Conservation (phyloP, 2,888 invertebrate species). For the Tetragonula carbonaria region DNA sequence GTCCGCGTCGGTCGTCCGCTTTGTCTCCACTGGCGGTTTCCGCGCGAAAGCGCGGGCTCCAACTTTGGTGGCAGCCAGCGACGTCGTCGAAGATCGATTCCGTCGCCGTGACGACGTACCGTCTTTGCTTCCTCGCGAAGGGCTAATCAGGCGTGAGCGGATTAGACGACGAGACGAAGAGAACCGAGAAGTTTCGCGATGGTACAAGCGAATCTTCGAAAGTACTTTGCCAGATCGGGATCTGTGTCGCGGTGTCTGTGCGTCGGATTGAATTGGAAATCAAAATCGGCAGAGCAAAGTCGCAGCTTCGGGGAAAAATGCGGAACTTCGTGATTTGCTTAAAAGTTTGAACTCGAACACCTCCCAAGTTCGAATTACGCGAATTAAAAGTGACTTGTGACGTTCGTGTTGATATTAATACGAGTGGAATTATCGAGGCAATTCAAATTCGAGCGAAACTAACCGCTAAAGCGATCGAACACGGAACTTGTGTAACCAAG, state of each 20-base stretch:
- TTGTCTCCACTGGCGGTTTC: constrained; percentile 31
- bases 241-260: background rate
- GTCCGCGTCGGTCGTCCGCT: background rate
- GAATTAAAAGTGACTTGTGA: background rate
- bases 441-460: too few species aligned
- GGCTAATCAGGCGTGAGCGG: background rate
- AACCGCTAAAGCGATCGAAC: too few species aligned
- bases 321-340: background rate
- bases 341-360: background rate
- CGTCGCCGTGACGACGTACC: background rate
- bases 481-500: too few species aligned
- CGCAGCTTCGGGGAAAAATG: background rate
- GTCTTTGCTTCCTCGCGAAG: background rate
- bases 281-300: background rate
- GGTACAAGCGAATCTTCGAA: background rate
- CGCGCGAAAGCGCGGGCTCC: constrained; percentile 2
- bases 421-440: too few species aligned
- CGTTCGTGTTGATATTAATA: too few species aligned
- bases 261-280: background rate
- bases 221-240: too few species aligned
- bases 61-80: constrained; percentile 32
- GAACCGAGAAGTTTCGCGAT: background rate
- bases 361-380: background rate
- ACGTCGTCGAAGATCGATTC: constrained; percentile 22
- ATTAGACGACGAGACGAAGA: background rate